Evolutionary conservation across 2,797 vertebrate species (phyloP), one percentile per base, ranked within the genome.

Genomic region (Rhinichthys osculus): DNA sequence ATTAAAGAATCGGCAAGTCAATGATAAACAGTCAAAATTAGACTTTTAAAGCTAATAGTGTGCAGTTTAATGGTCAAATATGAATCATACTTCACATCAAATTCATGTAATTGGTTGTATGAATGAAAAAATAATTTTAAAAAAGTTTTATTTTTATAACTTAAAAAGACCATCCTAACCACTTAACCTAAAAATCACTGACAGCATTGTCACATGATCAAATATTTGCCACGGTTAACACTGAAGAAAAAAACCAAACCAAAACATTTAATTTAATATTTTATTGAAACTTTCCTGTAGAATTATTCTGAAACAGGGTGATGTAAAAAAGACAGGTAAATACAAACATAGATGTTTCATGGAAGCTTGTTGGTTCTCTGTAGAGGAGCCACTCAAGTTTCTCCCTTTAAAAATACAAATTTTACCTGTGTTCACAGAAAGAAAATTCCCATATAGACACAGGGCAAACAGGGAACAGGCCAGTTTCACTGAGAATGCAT

Each of bases 201-300:
- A 73, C 40, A 19, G 16, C 40, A 77, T 40, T 71, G 4, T 73
- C 44, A 30, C 8, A 17, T 62, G 19, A 69, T 10, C 2, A 21
- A 69, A 38, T 69, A 33, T 52, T 52, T 52, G 16, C 27, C 27
- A 21, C 3, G n/a, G 13, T 64, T 30, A 64, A 30, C 30, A 64
- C 23, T 30, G n/a, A 73, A 47, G 17, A 35, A 47, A 2, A 40
- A 33, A 38, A 47, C 40, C 16, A 14, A 35, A 5, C 44, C 62
- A 23, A 40, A 9, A 57, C 8, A 42, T 50, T 66, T 78, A 81
- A 64, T 83, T 85, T 85, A 27, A 82, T 33, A 57, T 78, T 95
- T 95, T 95, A 95, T 95, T 95, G 93, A 93, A 95, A 95, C 94
- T 93, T 92, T 92, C 93, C 94, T 92, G 94, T 93, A 94, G 91